These are phyloP conservation scores for Harpalus rubripes DNA, from an alignment of 2,888 invertebrate genomes.

Conservation along the genomic window DNA sequence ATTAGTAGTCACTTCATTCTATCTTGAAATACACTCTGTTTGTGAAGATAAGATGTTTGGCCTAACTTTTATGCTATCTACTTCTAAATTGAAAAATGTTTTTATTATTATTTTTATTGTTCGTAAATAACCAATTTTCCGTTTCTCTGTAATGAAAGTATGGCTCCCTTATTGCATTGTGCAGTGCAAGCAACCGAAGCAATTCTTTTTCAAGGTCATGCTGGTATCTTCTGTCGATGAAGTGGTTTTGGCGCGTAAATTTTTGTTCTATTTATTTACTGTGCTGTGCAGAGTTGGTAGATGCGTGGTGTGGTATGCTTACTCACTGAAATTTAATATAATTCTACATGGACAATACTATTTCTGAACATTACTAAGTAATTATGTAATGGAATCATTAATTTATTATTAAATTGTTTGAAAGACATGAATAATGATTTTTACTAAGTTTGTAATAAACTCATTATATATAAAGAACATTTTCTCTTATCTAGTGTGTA, in stretches of 20 bases:
- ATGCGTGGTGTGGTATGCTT: not conserved
- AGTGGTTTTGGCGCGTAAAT: constrained; percentile 54
- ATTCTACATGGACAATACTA: not conserved
- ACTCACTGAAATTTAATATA: too few relatives aligned
- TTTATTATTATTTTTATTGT: too few relatives aligned
- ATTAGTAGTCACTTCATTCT: too few relatives aligned
- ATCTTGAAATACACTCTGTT: too few relatives aligned
- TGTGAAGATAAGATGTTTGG: too few relatives aligned
- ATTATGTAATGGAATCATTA: not conserved
- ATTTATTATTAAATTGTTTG: constrained; percentile 25
- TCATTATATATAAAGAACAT: constrained; percentile 27
- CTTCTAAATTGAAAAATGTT: too few relatives aligned
- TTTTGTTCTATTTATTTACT: constrained; percentile 41
- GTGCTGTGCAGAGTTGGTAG: not conserved
- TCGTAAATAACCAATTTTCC: too few relatives aligned
- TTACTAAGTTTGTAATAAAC: constrained; percentile 48
- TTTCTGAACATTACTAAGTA: not conserved
- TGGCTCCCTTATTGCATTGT: too few relatives aligned
- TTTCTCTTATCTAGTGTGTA: constrained; percentile 39
- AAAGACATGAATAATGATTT: constrained; percentile 24
- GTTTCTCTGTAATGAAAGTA: constrained; percentile 25
- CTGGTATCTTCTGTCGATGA: constrained; percentile 35
- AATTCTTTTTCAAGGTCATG: constrained; percentile 54
- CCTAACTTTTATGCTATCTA: too few relatives aligned
- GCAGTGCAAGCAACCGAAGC: not conserved